These are phyloP conservation scores for Scaptodrosophila lebanonensis DNA, from an alignment of 1,140 invertebrate genomes.

Conservation along the genomic window DNA sequence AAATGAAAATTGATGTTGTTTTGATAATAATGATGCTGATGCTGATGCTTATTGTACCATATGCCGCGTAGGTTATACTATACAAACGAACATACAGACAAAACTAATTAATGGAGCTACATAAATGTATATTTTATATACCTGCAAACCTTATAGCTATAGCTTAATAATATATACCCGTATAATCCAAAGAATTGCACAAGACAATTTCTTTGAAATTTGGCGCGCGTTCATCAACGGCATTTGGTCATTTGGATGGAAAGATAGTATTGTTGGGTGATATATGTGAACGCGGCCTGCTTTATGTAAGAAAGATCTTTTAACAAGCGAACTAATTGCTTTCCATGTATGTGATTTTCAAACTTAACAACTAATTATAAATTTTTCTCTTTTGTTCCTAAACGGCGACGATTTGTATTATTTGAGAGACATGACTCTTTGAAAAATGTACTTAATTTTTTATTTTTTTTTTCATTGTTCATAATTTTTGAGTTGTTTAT, in stretches of 20 bases:
- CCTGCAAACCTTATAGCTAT: conserved; percentile 39
- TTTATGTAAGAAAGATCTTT: too few relatives aligned
- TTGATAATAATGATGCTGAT: conserved; percentile 21
- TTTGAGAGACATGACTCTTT: conserved; percentile 25
- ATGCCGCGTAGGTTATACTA: conserved; percentile 46
- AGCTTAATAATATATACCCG: conserved; percentile 15
- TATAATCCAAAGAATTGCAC: conserved; percentile 38
- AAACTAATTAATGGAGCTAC: conserved; percentile 42
- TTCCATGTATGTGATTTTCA: too few relatives aligned
- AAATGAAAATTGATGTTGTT: conserved; percentile 10
- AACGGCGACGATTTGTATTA: conserved; percentile 15
- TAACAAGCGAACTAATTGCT: too few relatives aligned
- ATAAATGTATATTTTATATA: conserved; percentile 64
- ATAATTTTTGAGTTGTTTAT: conserved; percentile 26
- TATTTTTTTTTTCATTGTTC: conserved; percentile 8
- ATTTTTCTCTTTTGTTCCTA: not conserved
- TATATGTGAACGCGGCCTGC: too few relatives aligned
- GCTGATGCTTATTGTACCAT: conserved; percentile 40
- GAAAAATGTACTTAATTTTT: conserved; percentile 36
- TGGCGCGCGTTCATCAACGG: conserved; percentile 30
- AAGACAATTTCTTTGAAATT: conserved; percentile 45
- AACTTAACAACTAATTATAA: too few relatives aligned
- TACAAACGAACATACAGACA: conserved; percentile 38
- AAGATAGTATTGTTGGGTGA: too few relatives aligned
- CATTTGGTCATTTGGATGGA: not conserved